A percentile compares a stretch with the other conserved stretches of the same genome.
Conservation (phyloP, 2,888 invertebrate genomes). For the Dolichomitus sp. region DNA sequence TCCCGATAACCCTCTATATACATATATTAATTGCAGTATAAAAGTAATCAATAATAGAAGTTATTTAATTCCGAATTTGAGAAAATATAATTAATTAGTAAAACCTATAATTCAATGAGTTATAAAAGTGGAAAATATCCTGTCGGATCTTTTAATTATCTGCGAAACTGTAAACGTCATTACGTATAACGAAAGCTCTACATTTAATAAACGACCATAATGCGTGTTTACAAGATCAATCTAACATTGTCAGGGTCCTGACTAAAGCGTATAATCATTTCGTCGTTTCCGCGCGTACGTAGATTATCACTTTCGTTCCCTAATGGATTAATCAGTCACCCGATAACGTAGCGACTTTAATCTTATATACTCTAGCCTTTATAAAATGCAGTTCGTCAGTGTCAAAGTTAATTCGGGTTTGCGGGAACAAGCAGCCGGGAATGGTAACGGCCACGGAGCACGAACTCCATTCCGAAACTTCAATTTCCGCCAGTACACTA, state of each 20-base stretch:
- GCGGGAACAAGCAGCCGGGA: constrained; percentile 3
- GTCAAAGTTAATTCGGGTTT: constrained; percentile 55
- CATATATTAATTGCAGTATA: no score
- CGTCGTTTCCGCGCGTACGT: constrained; percentile 29
- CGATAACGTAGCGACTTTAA: constrained; percentile 46
- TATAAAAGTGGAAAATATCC: not conserved
- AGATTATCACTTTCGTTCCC: constrained; percentile 38
- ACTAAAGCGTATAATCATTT: constrained; percentile 33
- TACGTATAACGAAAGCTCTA: not conserved
- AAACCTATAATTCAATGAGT: not conserved
- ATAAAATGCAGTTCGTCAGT: constrained; percentile 53
- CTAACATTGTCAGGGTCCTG: not conserved
- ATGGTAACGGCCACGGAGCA: constrained; percentile 50
- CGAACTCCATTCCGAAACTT: constrained; percentile 56
- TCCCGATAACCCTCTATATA: no score
- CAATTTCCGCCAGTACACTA: constrained; percentile 37
- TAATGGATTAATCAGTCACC: constrained; percentile 60
- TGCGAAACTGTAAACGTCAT: not conserved
- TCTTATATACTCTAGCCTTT: constrained; percentile 30
- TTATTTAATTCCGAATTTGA: not conserved
- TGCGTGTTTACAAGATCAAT: constrained; percentile 4
- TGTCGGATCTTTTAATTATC: not conserved
- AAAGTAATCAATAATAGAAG: no score
- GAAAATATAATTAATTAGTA: not conserved
- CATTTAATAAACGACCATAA: not conserved